phyloP scores from a whole-genome alignment of 1,140 invertebrate genomes.

The Agraylea sexmaculata region DNA sequence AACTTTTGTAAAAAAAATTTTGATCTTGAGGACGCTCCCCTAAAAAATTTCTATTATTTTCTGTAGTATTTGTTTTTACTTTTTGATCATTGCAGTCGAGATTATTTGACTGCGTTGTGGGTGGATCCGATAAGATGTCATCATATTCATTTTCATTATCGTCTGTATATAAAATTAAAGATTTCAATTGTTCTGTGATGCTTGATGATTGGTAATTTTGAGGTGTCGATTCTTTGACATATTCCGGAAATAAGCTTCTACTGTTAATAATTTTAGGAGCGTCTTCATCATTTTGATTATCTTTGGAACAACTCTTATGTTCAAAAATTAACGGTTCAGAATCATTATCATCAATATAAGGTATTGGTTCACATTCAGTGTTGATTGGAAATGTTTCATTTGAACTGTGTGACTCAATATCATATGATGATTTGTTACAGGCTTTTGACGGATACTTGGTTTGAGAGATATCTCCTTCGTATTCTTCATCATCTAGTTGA shows the following conservation, averaged over 20 bases:
- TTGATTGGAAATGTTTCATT: slow-evolving; percentile 3
- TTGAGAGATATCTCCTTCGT: no score
- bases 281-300: slow-evolving; percentile 8
- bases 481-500: no score
- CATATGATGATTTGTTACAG: neutral
- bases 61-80: neutral
- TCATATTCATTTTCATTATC: slow-evolving; percentile 23
- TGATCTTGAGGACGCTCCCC: slow-evolving; percentile 12
- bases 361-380: slow-evolving; percentile 25
- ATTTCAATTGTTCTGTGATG: slow-evolving; percentile 31
- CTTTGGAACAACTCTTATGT: slow-evolving; percentile 23
- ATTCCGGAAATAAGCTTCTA: no score
- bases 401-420: neutral
- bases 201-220: slow-evolving; percentile 27
- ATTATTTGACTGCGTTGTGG: slow-evolving; percentile 31
- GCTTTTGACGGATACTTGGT: no score
- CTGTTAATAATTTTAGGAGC: slow-evolving; percentile 10
- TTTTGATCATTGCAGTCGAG: slow-evolving; percentile 11
- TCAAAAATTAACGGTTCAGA: slow-evolving; percentile 36
- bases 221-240: no score
- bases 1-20: slow-evolving; percentile 16
- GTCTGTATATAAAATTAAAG: slow-evolving; percentile 31
- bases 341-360: slow-evolving; percentile 36
- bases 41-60: slow-evolving; percentile 11
- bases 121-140: slow-evolving; percentile 24